Evolutionary conservation across 2,888 invertebrate species (phyloP).

Genomic region (Rhorus exstirpatorius): DNA sequence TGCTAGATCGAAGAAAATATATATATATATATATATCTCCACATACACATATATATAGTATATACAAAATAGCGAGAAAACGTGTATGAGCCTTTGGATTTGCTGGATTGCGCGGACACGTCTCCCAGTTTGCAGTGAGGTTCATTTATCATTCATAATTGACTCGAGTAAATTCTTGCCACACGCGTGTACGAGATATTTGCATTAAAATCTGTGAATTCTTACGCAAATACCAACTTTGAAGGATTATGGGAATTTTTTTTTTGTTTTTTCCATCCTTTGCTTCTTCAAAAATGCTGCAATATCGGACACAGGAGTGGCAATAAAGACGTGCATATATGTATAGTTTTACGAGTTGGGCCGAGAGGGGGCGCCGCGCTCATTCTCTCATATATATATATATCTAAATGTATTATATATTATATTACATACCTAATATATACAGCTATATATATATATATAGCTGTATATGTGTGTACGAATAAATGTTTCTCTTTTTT

Average conservation of each 20-base stretch:
- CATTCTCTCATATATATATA: background rate
- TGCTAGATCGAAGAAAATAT: no score
- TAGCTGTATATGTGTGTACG: no score
- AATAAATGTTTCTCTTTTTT: no score
- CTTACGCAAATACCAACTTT: background rate
- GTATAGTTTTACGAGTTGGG: slow-evolving; percentile 61
- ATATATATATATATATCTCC: no score
- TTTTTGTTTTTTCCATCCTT: background rate
- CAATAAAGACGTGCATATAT: slow-evolving; percentile 43
- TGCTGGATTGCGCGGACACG: no score
- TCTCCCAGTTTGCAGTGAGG: no score
- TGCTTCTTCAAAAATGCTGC: background rate
- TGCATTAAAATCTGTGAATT: slow-evolving; percentile 18
- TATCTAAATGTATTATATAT: no score
- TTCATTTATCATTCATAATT: background rate
- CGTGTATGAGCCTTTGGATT: no score
- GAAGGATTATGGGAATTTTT: slow-evolving; percentile 1
- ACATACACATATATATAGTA: no score
- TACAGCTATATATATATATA: no score
- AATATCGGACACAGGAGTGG: slow-evolving; percentile 10
- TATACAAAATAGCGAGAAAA: background rate
- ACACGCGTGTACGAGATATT: slow-evolving; percentile 7
- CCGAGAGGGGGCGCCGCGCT: slow-evolving; percentile 41
- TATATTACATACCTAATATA: no score
- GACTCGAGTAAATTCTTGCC: slow-evolving; percentile 1